Conservation (phyloP, 1,140 invertebrate species). For the Atopsyche davidsoni region DNA sequence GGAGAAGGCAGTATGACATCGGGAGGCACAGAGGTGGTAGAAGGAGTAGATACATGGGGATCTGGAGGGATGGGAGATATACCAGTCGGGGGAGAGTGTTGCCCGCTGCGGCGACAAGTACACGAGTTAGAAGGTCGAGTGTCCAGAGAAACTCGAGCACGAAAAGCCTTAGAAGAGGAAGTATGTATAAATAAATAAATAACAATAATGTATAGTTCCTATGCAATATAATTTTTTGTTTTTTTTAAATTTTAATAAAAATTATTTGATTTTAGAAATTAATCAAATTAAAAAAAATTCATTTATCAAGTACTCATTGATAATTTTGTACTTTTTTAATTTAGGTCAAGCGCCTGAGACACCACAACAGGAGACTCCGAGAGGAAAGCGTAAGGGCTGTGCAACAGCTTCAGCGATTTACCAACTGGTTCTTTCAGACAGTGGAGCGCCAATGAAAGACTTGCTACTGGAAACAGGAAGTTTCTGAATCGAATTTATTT, state of each 20-base stretch:
- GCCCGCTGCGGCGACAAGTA: conserved; percentile 32
- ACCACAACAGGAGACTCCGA: conserved; percentile 80
- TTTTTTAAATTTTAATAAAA: background rate
- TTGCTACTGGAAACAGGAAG: too few relatives aligned
- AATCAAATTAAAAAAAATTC: background rate
- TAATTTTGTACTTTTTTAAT: conserved; percentile 9
- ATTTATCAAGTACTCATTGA: background rate
- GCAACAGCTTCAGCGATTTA: conserved; percentile 82
- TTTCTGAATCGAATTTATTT: too few relatives aligned
- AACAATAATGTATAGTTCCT: background rate
- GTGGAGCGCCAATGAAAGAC: conserved; percentile 55
- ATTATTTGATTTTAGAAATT: background rate
- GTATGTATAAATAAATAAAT: conserved; percentile 24
- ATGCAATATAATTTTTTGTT: background rate
- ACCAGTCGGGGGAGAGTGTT: conserved; percentile 35
- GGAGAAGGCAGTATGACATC: conserved; percentile 24
- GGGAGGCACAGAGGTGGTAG: conserved; percentile 17
- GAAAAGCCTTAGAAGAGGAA: conserved; percentile 61
- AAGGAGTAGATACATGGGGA: conserved; percentile 13
- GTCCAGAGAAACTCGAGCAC: conserved; percentile 55
- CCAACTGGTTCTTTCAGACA: conserved; percentile 89
- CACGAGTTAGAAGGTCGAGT: conserved; percentile 57
- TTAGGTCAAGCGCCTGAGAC: conserved; percentile 64
- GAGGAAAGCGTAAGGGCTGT: conserved; percentile 85
- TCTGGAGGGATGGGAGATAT: background rate